These are phyloP conservation scores for Diachasma alloeum DNA, from an alignment of 1,140 invertebrate species.

Conservation along the genomic window DNA sequence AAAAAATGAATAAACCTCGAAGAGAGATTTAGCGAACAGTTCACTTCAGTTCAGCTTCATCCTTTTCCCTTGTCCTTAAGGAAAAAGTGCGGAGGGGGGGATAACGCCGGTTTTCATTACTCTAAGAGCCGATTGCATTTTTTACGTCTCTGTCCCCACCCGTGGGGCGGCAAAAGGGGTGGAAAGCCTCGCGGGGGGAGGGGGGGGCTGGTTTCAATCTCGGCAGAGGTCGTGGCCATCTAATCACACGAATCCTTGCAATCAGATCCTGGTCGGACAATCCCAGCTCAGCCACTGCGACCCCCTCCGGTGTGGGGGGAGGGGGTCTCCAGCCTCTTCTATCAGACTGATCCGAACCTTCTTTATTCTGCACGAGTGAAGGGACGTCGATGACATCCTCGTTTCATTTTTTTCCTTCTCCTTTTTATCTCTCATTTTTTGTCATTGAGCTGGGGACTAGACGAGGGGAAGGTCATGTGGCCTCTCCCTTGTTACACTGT, in stretches of 20 bases:
- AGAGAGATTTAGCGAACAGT: not conserved
- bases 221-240: conserved; percentile 31
- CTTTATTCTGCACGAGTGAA: not conserved
- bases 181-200: not conserved
- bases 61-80: not conserved
- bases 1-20: not conserved
- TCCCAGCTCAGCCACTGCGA: conserved; percentile 5
- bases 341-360: not conserved
- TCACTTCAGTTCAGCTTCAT: not conserved
- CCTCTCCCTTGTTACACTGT: not conserved
- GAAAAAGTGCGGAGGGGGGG: not conserved
- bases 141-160: conserved; percentile 53
- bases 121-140: conserved; percentile 66
- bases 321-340: not conserved
- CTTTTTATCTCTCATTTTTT: not conserved
- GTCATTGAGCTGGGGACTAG: not conserved
- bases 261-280: conserved; percentile 32
- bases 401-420: conserved; percentile 10
- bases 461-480: not conserved
- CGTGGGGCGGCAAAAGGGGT: conserved; percentile 33
- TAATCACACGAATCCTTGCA: conserved; percentile 33
- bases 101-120: conserved; percentile 61
- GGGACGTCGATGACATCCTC: conserved; percentile 21
- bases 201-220: conserved; percentile 32
- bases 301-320: not conserved